Conservation (phyloP, 2,888 invertebrate genomes). For the Dicranocentrus wangi region DNA sequence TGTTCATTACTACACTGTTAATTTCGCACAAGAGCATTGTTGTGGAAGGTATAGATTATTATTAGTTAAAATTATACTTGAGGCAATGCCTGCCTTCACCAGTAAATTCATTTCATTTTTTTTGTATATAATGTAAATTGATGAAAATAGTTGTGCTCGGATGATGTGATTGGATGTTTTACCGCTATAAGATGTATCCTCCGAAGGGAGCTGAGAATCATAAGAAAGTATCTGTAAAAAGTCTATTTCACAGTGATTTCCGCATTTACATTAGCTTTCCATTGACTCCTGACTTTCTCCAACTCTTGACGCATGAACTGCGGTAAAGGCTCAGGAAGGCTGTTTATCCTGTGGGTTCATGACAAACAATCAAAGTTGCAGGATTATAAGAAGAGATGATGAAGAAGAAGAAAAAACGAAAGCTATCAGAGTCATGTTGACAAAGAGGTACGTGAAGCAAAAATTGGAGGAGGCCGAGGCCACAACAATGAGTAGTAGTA, state of each 20-base stretch:
- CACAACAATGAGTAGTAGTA: neutral
- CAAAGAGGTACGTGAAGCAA: too few relatives aligned
- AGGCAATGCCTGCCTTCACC: too few relatives aligned
- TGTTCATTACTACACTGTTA: too few relatives aligned
- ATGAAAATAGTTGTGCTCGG: neutral
- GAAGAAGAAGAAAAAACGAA: neutral
- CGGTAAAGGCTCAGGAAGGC: conserved; percentile 69
- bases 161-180: neutral
- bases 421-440: too few relatives aligned
- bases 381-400: neutral
- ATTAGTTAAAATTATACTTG: too few relatives aligned
- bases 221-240: conserved; percentile 6
- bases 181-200: neutral
- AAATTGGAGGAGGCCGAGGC: too few relatives aligned
- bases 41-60: too few relatives aligned
- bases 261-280: neutral
- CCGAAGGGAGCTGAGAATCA: neutral
- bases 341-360: conserved; percentile 59
- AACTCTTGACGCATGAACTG: conserved; percentile 75
- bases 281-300: conserved; percentile 69
- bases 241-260: neutral
- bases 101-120: too few relatives aligned
- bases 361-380: neutral
- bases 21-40: too few relatives aligned
- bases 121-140: too few relatives aligned